These are phyloP conservation scores for Aldabrachelys gigantea DNA, from an alignment of 2,113 vertebrate genomes.

Conservation along the genomic window DNA sequence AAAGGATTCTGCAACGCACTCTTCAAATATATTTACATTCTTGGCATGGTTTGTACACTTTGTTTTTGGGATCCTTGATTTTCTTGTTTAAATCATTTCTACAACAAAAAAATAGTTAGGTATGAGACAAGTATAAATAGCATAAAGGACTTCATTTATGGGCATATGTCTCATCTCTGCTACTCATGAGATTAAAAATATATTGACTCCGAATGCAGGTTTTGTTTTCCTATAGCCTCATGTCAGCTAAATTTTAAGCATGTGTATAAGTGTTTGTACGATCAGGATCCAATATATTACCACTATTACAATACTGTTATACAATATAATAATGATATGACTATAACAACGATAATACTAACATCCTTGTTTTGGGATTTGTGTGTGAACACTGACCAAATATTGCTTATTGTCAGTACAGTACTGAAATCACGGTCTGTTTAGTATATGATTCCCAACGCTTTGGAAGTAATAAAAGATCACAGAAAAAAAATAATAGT, in stretches of 20 bases:
- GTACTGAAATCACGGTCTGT: neutral
- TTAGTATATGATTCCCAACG: neutral
- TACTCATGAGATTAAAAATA: neutral
- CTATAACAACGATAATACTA: neutral
- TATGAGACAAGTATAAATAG: too few relatives aligned
- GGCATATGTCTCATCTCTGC: neutral
- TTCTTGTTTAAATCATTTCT: neutral
- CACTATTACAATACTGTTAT: neutral
- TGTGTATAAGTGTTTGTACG: fast-evolving
- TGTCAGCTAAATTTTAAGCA: neutral
- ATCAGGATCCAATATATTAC: neutral
- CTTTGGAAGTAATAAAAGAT: neutral
- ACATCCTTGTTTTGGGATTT: neutral
- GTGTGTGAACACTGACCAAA: neutral
- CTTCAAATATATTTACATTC: neutral
- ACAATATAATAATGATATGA: too few relatives aligned
- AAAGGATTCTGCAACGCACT: neutral
- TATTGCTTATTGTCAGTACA: too few relatives aligned
- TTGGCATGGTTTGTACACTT: neutral
- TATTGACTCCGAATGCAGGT: too few relatives aligned
- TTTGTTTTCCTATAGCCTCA: neutral
- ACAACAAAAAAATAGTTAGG: neutral
- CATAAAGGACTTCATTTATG: neutral
- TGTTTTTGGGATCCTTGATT: neutral
- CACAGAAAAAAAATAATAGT: neutral